Evolutionary conservation across 2,797 vertebrate genomes (phyloP).

Genomic region (Sebastes oblongus): DNA sequence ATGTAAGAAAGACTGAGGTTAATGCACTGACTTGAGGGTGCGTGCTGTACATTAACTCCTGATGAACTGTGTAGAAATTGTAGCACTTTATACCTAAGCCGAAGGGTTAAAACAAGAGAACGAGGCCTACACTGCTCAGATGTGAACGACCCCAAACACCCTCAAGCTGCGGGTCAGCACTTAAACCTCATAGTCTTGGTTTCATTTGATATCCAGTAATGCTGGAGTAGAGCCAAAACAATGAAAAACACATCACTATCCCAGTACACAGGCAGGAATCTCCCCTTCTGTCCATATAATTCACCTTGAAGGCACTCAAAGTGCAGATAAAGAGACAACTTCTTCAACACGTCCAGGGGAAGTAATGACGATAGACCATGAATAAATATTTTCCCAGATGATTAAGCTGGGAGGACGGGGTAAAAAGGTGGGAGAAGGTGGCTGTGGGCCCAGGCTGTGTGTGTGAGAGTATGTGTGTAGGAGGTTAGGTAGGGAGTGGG

Average conservation of each 20-base stretch:
- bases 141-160: neutral
- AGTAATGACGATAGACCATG: constrained; percentile 54
- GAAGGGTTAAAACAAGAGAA: neutral
- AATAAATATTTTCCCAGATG: constrained; percentile 76
- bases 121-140: neutral
- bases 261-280: constrained; percentile 15
- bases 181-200: constrained; percentile 7
- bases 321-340: constrained; percentile 56
- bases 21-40: neutral
- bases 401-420: constrained; percentile 62
- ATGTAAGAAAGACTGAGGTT: neutral
- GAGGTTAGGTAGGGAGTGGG: constrained; percentile 56
- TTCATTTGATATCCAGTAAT: constrained; percentile 14
- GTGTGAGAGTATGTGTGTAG: constrained; percentile 32
- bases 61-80: neutral
- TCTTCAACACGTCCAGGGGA: constrained; percentile 58
- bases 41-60: neutral
- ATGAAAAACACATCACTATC: constrained; percentile 15
- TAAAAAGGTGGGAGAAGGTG: constrained; percentile 32
- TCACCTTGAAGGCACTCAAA: constrained; percentile 62
- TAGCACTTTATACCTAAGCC: neutral
- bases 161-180: constrained; percentile 19
- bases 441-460: constrained; percentile 18
- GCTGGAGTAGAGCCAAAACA: constrained; percentile 1
- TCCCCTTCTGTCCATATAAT: constrained; percentile 29